Evolutionary conservation across 2,888 invertebrate genomes (phyloP), one percentile per base, ranked within the genome.

Genomic region (Tipula vernalis): DNA sequence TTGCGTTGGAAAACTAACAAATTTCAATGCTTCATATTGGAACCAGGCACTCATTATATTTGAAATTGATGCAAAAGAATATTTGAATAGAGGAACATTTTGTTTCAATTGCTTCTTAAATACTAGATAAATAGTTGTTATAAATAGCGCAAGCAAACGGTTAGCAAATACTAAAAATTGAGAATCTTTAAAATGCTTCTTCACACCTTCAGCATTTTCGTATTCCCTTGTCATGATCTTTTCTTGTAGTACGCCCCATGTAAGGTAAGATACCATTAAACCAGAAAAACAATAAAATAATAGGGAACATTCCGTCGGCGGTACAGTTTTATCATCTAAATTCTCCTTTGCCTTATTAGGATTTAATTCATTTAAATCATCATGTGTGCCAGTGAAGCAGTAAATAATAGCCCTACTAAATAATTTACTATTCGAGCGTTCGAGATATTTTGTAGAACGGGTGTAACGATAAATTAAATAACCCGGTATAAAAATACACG

Each of bases 21-120:
- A 99, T 91, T 99, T 99, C 85, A 99, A 93, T 36, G 99, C 99
- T 92, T 99, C 99, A 91, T 99, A 99, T 92, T 99, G 99, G 92
- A 98, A 99, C 99, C 99, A 99, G 86, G 98, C 98, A 91, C 98
- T 98, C 94, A 99, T 94, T 88, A 99, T 97, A 91, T 99, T 99
- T 15, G 98, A 98, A 89, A 99, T 95, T 3, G 99, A 98, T 90
- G 98, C 98, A 92, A 96, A 99, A 0, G 96, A 96, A 92, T 98
- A 99, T 92, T 98, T 97, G 92, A 98, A 98, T 12, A 98, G 93
- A 0, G 99, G 99, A 87, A 97, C 96, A 36, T 94, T 94, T 89
- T 96, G 96, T 15, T 95, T 92, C 0, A 95, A 94, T 87, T 94
- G 94, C n/a, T 94, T 92, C 83, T 92, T 91, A 85, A 93, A 89